Percentiles rank a stretch among this genome's conserved stretches.
phyloP scores from a whole-genome alignment of 2,888 invertebrate genomes.

The Apeira syringaria region DNA sequence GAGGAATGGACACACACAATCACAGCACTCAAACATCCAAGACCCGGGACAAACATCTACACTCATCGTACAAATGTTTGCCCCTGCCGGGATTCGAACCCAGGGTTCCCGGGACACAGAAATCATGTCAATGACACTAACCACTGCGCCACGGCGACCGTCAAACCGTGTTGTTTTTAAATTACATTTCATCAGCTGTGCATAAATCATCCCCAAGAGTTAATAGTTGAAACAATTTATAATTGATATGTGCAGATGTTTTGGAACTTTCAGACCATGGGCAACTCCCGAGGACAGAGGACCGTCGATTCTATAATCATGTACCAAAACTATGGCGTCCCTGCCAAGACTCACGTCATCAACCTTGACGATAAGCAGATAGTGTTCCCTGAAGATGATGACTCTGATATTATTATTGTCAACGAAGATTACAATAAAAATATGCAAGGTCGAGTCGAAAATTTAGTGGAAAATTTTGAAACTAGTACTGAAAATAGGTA shows the following conservation, averaged over 20 bases:
- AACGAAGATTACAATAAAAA: conserved; percentile 68
- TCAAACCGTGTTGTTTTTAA: too few species aligned
- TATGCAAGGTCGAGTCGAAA: conserved; percentile 48
- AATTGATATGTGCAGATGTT: conserved; percentile 88
- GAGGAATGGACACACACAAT: too few species aligned
- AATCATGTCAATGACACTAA: too few species aligned
- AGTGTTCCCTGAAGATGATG: conserved; percentile 70
- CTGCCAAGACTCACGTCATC: conserved; percentile 56
- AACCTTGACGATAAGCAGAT: conserved; percentile 68
- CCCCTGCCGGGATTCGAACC: neutral
- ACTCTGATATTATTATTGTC: conserved; percentile 73
- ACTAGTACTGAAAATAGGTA: conserved; percentile 51
- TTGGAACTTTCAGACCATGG: conserved; percentile 91
- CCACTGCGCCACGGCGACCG: too few species aligned
- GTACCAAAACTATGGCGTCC: conserved; percentile 68
- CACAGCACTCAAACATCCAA: too few species aligned
- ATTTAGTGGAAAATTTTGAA: conserved; percentile 45
- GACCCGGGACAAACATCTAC: too few species aligned
- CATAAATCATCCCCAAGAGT: neutral
- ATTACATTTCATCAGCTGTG: neutral
- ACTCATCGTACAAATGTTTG: too few species aligned
- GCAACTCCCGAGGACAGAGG: conserved; percentile 88
- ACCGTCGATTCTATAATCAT: conserved; percentile 77
- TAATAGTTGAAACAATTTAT: conserved; percentile 37
- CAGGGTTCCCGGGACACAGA: neutral